phyloP scores from a whole-genome alignment of 2,113 vertebrate genomes.

The Sprattus sprattus region DNA sequence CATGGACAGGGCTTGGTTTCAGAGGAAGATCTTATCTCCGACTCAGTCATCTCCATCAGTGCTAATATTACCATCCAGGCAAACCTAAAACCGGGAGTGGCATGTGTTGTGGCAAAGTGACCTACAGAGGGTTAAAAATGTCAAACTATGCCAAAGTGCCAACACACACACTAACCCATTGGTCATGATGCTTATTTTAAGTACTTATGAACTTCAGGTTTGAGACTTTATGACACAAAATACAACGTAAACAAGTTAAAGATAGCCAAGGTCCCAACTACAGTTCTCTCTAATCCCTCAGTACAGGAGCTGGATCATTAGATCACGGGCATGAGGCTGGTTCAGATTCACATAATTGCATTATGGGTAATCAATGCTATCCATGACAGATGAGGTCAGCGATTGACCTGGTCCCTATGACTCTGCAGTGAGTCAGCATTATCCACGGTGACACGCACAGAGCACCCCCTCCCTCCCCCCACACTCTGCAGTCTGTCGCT shows the following conservation, averaged over 20 bases:
- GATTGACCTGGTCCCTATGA: neutral
- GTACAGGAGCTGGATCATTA: neutral
- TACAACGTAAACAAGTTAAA: neutral
- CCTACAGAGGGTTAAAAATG: neutral
- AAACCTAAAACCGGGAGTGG: neutral
- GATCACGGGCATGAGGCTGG: neutral
- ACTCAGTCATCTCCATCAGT: neutral
- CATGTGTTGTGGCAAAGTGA: neutral
- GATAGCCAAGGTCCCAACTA: neutral
- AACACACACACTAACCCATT: too few relatives aligned
- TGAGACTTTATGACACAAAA: neutral
- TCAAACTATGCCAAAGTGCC: neutral
- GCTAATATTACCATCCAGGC: neutral
- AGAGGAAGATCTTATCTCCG: neutral
- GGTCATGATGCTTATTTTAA: neutral
- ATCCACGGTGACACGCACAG: neutral
- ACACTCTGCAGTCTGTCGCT: neutral
- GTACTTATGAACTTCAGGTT: neutral
- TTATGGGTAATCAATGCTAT: neutral
- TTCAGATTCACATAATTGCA: neutral
- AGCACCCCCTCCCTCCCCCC: neutral
- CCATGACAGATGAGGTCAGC: neutral
- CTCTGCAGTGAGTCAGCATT: constrained; percentile 7
- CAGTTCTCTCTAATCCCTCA: neutral
- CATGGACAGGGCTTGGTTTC: neutral